These are phyloP conservation scores for Tenualosa thibaudeaui DNA, from an alignment of 2,797 vertebrate genomes.

Conservation along the genomic window DNA sequence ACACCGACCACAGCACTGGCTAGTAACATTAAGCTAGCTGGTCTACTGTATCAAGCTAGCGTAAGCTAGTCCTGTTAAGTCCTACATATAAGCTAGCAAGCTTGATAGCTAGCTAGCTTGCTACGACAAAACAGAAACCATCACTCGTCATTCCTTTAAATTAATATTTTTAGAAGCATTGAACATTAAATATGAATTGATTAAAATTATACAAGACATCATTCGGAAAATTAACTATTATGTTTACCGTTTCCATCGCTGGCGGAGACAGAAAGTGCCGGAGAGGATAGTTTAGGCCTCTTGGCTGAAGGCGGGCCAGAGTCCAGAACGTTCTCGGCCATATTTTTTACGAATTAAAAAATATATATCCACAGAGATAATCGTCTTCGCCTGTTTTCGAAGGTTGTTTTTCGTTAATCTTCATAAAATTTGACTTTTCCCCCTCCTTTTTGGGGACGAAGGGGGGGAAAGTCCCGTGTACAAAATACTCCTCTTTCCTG, in stretches of 20 bases:
- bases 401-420: conserved; percentile 63
- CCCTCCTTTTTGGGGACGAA: conserved; percentile 81
- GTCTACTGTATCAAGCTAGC: conserved; percentile 54
- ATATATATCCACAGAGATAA: conserved; percentile 78
- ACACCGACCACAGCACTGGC: conserved; percentile 15
- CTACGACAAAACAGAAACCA: conserved; percentile 70
- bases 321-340: conserved; percentile 99
- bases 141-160: conserved; percentile 44
- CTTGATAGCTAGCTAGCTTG: conserved; percentile 42
- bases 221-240: conserved; percentile 33
- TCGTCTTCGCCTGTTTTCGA: conserved; percentile 70
- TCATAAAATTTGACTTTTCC: conserved; percentile 81
- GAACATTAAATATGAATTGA: conserved; percentile 23
- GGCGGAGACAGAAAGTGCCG: conserved; percentile 94
- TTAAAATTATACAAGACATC: conserved; percentile 44
- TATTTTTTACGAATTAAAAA: conserved; percentile 83
- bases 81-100: conserved; percentile 50
- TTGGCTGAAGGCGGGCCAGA: conserved; percentile 98
- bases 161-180: conserved; percentile 34
- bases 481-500: conserved; percentile 80
- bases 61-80: conserved; percentile 44
- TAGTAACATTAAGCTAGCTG: conserved; percentile 8
- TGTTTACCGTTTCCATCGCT: conserved; percentile 95
- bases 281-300: conserved; percentile 98
- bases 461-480: conserved; percentile 83